Base-by-base conservation (phyloP, 1,140 invertebrate genomes). In the Lepidurus arcticus region DNA sequence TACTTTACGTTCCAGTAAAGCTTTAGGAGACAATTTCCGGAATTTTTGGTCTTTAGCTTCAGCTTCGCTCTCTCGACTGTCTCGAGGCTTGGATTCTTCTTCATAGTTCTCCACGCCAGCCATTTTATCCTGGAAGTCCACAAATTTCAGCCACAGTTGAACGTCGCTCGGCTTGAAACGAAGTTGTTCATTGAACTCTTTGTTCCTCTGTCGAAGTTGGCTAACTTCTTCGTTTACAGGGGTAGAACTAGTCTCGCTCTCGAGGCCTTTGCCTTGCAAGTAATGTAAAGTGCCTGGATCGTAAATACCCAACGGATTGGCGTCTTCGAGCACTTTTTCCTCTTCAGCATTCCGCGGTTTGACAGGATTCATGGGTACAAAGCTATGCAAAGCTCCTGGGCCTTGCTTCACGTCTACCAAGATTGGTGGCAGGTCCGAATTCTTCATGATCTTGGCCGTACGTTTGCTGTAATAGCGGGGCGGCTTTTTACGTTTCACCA, bases 61-160 rank as follows among this genome's bases (percentile, higher is more conserved):
- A 6, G 16, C 53, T 65, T 65, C 13, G 8, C 53, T 21, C 21
- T 16, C 44, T 73, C 11, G 34, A 79, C 80, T 77, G 79, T 65
- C 26, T 26, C 47, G 8, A 21, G 43, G 42, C 26, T 43, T 78
- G 21, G 65, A n/a, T 21, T 26, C 73, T 73, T 21, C 65, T 42
- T 80, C 75, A 24, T 76, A 65, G 47, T 26, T 26, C 26, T 74
- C 24, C 8, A 47, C 13, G 13, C 42, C 34, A 21, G 26, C 53
- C 42, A 42, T 42, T 11, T 80, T 78, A 65, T 85, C 85, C 80
- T 87, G 86, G 81, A 85, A 86, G 10, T 83, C 77, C n/a, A 87
- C 81, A 84, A 87, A 87, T 43, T 87, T 83, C 5, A 86, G 65
- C 86, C 86, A 87, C 13, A 84, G 45, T 73, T 84, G 74, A n/a